Base-by-base conservation (phyloP, 2,888 invertebrate genomes). In the Lymantria monacha region DNA sequence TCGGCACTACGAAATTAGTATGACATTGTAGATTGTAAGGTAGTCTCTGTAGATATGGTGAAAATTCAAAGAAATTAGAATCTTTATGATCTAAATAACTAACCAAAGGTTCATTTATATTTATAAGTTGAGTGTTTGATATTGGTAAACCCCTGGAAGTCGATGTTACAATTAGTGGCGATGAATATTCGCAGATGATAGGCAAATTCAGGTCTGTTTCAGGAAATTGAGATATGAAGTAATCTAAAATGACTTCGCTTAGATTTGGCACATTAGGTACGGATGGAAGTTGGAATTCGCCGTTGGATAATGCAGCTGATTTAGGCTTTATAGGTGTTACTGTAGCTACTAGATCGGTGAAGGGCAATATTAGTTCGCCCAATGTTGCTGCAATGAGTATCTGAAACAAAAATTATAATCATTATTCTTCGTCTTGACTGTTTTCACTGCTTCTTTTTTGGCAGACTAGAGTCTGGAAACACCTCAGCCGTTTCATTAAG, bases 271-370 rank as follows among this genome's bases (percentile, higher is more conserved):
- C 13, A 5, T 30, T 3, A 31, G 38, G 3, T 12, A 51, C 9
- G 12, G 46, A 0, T 13, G 41, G n/a, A 12, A 37, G 13, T 15
- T 30, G n/a, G 7, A 12, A 22, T 14, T 41, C 13, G 8, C 30
- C 11, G 38, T 7, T 43, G 42, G 9, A 41, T 0, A 49, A 0
- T 11, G 49, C 0, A 22, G 42, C 31, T 0, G 60, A 46, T 7
- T 41, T 53, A 0, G 60, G 57, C 22, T 55, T 62, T 0, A 53
- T n/a, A 36, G 59, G 50, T 8, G 46, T 64, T 1, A 60, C 59
- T 46, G 40, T 55, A 3, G 44, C 63, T n/a, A 40, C 15, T 0
- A 41, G 12, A 15, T 53, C 55, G 37, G 51, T 9, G 0, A 46
- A 46, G 9, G 63, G 52, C 1, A 49, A 9, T 0, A 30, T 44